Percentiles rank a stretch among this genome's conserved stretches.
Conservation (phyloP, 2,797 vertebrate genomes). For the Sebastes paucispinis region DNA sequence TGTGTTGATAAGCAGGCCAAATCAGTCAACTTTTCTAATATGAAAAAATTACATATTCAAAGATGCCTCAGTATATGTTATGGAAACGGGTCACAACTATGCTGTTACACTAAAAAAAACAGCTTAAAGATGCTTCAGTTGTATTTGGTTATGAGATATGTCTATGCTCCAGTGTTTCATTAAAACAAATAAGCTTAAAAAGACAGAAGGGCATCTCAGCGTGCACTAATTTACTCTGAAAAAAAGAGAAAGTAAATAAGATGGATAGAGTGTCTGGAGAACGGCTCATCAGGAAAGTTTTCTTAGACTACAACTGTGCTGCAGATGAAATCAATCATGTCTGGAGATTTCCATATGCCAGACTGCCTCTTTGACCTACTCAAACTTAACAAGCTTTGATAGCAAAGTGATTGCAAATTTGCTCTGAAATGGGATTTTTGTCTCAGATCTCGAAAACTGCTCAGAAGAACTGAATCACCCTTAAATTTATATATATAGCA, state of each 20-base stretch:
- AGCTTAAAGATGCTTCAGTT: not conserved
- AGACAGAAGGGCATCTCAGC: not conserved
- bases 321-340: conserved; percentile 58
- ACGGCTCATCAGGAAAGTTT: conserved; percentile 32
- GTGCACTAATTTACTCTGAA: not conserved
- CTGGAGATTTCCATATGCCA: conserved; percentile 47
- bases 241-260: conserved; percentile 3
- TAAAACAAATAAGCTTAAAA: not conserved
- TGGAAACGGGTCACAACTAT: not conserved
- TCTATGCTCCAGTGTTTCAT: not conserved
- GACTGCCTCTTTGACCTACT: conserved; percentile 48
- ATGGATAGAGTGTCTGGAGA: conserved; percentile 9
- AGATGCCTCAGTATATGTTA: not conserved
- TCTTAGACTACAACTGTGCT: conserved; percentile 8
- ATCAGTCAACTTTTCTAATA: not conserved
- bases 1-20: not conserved
- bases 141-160: not conserved
- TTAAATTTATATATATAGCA: not conserved
- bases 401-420: conserved; percentile 46
- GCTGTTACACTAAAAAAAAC: not conserved
- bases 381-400: conserved; percentile 53
- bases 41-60: not conserved
- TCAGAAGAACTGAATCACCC: conserved; percentile 24
- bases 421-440: conserved; percentile 38
- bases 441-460: conserved; percentile 35